A percentile compares a stretch with the other conserved stretches of the same genome.
Conservation (phyloP, 2,888 invertebrate genomes). For the Tetragnatha montana region DNA sequence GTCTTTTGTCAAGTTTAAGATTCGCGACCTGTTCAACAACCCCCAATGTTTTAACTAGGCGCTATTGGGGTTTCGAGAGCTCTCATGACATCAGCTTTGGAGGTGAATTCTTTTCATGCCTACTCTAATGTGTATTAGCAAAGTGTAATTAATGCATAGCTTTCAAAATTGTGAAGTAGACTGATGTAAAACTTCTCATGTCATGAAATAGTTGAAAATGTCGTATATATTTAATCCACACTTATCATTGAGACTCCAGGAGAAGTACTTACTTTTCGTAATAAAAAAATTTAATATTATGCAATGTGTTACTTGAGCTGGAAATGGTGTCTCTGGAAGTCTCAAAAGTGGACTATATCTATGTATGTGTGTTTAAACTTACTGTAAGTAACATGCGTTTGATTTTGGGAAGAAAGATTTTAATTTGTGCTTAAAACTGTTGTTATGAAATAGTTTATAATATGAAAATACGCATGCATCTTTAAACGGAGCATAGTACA, state of each 20-base stretch:
- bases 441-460: background rate
- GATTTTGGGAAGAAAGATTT: too few species aligned
- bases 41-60: too few species aligned
- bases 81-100: too few species aligned
- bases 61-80: too few species aligned
- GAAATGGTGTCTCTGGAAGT: too few species aligned
- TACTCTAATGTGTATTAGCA: background rate
- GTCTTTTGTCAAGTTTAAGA: too few species aligned
- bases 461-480: background rate
- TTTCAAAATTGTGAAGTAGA: background rate
- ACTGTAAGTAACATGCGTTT: too few species aligned
- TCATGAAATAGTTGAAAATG: background rate
- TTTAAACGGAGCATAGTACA: slow-evolving; percentile 2
- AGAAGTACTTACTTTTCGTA: background rate
- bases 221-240: background rate
- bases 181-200: background rate
- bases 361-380: too few species aligned
- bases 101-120: too few species aligned
- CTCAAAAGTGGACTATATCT: too few species aligned
- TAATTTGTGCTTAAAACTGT: background rate
- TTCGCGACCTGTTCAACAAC: too few species aligned
- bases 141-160: background rate
- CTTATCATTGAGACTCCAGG: background rate
- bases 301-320: background rate
- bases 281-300: background rate